Evolutionary conservation across 2,797 vertebrate genomes (phyloP), one percentile per base, ranked within the genome.

Genomic region (Anomalospiza imberbis): DNA sequence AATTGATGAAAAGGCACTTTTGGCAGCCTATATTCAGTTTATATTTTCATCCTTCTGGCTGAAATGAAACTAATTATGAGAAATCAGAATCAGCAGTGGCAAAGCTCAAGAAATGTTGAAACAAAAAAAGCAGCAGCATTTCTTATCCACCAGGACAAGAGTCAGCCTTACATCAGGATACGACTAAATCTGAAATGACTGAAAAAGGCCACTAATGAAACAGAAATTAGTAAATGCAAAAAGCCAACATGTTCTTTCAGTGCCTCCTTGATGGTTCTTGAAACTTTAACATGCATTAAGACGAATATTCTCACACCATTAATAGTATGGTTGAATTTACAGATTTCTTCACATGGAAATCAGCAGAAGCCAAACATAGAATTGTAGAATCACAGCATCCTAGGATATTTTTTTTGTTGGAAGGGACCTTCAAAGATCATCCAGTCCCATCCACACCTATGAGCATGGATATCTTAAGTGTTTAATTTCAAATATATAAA

Each of bases 61-160:
- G 74, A 91, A 95, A 88, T 82, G 16, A 87, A 92, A 87, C 45
- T 67, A 91, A 70, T 22, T 40, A 90, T 77, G 57, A 88, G 50
- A 89, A 95, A 82, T 76, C 65, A 91, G 53, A 79, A 92, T 70
- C 71, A 82, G 36, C 51, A 67, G 60, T 79, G 55, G 67, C 34
- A 92, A 74, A 89, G 44, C 67, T 89, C 51, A 93, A 78, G 44
- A 91, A 84, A 76, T 62, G 26, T 36, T 88, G 58, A 89, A 55
- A 73, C 18, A 81, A 55, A 94, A 82, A 48, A 80, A 78, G 28
- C 18, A 84, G 26, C 54, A 85, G 44, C 17, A 65, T 22, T 42
- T 31, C 16, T 88, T 80, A 88, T 45, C 20, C 20, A 82, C 10
- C 6, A 68, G 38, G 62, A 70, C n/a, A 79, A 87, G 51, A 81